Evolutionary conservation across 1,140 invertebrate species (phyloP), one percentile per base, ranked within the genome.

Genomic region (Plutomurus gul): DNA sequence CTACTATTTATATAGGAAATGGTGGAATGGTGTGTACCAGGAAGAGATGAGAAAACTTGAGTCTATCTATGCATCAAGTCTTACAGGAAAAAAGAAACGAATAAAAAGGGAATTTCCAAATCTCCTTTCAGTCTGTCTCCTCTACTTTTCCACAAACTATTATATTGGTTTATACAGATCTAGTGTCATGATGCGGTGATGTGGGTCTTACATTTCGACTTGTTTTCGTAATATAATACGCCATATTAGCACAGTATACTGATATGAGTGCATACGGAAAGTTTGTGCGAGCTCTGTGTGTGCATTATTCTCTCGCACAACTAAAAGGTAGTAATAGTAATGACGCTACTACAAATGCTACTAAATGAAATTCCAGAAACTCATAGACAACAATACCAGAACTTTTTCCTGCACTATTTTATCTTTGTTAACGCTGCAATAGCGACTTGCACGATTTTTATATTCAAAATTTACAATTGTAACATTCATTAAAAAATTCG

Each of bases 41-140:
- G 25, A 18, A 51, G 6, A 8, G 13, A 18, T n/a, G 8, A 51
- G 18, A 20, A 51, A 51, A 51, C 47, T 51, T 49, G 20, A 51
- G 20, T 25, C 47, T n/a, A n/a, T n/a, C n/a, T 39, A 46, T 70
- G n/a, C 33, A 43, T 40, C 39, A 18, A 60, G 47, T 36, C 18
- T 33, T 30, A 73, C 71, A 51, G 71, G 40, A 46, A 43, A 30
- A 22, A 37, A 81, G 70, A 56, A 76, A 76, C 39, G 60, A 81
- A 75, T 78, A 81, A 78, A 78, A 81, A 75, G 65, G 73, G 74
- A 81, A 78, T 76, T 78, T 72, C 72, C 51, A 78, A 81, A 78
- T 81, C 78, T 75, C 73, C 56, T 78, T 81, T 77, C 65, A 40
- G 25, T 78, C 71, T 47, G 39, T 73, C 25, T n/a, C n/a, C n/a